These are phyloP conservation scores for Kuschelorhynchus macadamiae DNA, from an alignment of 2,888 invertebrate genomes.

Conservation along the genomic window DNA sequence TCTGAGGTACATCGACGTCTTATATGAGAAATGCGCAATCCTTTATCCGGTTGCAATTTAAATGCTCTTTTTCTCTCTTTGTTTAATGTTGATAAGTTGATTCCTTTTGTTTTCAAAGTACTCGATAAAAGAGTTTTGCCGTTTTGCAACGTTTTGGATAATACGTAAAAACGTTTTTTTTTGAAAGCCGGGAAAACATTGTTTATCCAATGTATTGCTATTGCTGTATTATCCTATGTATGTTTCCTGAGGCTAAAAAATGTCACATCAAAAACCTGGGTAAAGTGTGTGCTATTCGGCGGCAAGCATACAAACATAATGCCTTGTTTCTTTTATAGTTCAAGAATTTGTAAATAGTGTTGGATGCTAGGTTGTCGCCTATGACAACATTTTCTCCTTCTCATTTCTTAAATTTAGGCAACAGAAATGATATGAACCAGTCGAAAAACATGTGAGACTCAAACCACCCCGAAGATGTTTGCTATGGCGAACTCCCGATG, in stretches of 20 bases:
- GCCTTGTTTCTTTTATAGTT: not conserved
- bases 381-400: constrained; percentile 57
- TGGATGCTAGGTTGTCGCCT: constrained; percentile 58
- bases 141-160: not conserved
- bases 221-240: not conserved
- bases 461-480: constrained; percentile 54
- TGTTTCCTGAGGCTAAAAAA: not conserved
- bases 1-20: not conserved
- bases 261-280: not conserved
- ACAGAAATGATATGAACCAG: not conserved
- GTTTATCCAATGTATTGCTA: not conserved
- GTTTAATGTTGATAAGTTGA: not conserved
- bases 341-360: not conserved
- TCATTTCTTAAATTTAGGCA: constrained; percentile 18
- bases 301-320: not conserved
- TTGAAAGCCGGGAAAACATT: not conserved
- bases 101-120: not conserved
- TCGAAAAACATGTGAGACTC: constrained; percentile 47
- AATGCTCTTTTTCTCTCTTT: not conserved
- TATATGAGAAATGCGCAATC: not conserved
- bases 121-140: not conserved
- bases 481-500: constrained; percentile 50
- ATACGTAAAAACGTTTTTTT: not conserved
- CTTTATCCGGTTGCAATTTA: not conserved
- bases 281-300: constrained; percentile 1